A percentile compares a stretch with the other conserved stretches of the same genome.
These are phyloP conservation scores for Corythornis madagascariensis DNA, from an alignment of 2,113 vertebrate species.

Conservation along the genomic window DNA sequence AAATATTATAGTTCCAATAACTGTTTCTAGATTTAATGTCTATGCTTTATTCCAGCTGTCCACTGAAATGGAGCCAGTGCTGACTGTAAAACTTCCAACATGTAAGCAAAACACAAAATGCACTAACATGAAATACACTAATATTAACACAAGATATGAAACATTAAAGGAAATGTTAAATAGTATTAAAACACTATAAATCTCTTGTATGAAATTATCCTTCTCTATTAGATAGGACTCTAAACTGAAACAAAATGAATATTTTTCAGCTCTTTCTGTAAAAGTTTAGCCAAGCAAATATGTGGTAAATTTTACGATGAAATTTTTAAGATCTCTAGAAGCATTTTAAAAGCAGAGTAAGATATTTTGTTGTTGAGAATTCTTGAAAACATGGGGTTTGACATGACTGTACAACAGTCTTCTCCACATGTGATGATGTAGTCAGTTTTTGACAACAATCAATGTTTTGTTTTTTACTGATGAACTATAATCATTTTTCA, in stretches of 20 bases:
- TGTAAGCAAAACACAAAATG: background rate
- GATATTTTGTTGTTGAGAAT: background rate
- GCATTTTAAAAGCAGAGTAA: background rate
- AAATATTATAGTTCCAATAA: background rate
- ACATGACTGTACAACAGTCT: background rate
- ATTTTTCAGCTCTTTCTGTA: background rate
- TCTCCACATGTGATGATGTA: background rate
- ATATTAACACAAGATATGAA: background rate
- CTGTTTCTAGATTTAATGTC: background rate
- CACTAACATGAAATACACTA: background rate
- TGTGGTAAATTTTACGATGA: background rate
- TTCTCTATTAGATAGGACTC: background rate
- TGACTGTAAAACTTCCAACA: background rate
- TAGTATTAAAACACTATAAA: background rate
- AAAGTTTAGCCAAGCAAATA: background rate
- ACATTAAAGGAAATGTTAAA: background rate
- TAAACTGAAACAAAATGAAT: background rate
- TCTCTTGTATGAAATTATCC: background rate
- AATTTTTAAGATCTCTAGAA: background rate
- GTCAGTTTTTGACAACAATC: background rate
- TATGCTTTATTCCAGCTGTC: background rate
- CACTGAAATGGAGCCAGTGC: background rate
- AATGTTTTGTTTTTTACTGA: background rate
- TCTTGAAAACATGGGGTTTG: background rate
- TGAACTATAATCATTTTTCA: background rate